Percentiles rank a stretch among this genome's conserved stretches.
These are phyloP conservation scores for Orgyia antiqua DNA, from an alignment of 2,888 invertebrate genomes.

Conservation along the genomic window DNA sequence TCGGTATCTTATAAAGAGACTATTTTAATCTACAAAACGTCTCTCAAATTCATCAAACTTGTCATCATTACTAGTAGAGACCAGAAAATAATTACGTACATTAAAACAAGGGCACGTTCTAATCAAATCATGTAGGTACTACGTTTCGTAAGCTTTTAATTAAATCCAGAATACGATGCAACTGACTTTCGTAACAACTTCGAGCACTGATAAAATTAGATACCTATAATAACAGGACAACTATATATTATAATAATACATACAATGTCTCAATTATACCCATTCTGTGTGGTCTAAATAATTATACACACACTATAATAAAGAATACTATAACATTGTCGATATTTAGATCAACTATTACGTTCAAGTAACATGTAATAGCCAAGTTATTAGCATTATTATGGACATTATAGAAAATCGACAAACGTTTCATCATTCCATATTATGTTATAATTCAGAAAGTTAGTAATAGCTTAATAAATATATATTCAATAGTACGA, in stretches of 20 bases:
- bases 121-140: constrained; percentile 35
- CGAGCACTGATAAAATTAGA: constrained; percentile 32
- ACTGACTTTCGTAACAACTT: constrained; percentile 34
- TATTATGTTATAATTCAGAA: constrained; percentile 26
- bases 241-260: constrained; percentile 45
- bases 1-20: too few species aligned
- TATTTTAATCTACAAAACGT: constrained; percentile 37
- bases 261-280: constrained; percentile 67
- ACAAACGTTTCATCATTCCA: constrained; percentile 49
- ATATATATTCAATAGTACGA: too few species aligned
- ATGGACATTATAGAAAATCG: constrained; percentile 53
- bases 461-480: constrained; percentile 10
- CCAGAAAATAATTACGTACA: constrained; percentile 52
- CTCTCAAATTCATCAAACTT: constrained; percentile 35
- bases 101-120: constrained; percentile 54
- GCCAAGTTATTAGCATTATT: constrained; percentile 63
- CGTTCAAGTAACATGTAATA: constrained; percentile 64
- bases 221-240: constrained; percentile 37
- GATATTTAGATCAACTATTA: constrained; percentile 68
- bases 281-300: constrained; percentile 63
- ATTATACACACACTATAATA: constrained; percentile 56
- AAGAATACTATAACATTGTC: constrained; percentile 58
- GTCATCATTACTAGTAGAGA: constrained; percentile 43
- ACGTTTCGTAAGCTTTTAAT: constrained; percentile 38
- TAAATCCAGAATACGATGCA: constrained; percentile 29